Percentiles rank a stretch among this genome's conserved stretches.
Evolutionary conservation across 2,888 invertebrate species (phyloP).

Genomic region (Ptychoptera contaminata): DNA sequence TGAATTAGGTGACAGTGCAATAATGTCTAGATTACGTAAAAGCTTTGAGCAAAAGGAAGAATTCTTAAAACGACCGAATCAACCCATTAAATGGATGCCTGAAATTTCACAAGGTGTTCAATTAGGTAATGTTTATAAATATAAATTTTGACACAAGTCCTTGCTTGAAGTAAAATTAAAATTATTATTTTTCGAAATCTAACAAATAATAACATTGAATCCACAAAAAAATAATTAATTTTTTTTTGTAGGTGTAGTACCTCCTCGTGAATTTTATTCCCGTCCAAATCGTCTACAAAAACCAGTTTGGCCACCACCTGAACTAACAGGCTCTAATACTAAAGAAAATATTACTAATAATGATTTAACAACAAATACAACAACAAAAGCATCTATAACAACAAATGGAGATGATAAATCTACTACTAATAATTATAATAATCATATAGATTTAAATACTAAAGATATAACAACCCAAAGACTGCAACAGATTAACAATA

Average conservation of each 20-base stretch:
- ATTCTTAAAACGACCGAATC: slow-evolving; percentile 60
- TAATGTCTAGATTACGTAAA: slow-evolving; percentile 61
- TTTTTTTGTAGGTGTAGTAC: slow-evolving; percentile 23
- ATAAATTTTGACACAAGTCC: too few species aligned
- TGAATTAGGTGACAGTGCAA: slow-evolving; percentile 15
- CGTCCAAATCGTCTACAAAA: slow-evolving; percentile 60
- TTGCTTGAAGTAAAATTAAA: neutral
- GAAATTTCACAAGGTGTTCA: slow-evolving; percentile 6
- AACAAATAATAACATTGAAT: neutral
- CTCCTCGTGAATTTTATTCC: slow-evolving; percentile 60
- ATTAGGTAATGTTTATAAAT: too few species aligned
- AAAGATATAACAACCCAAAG: neutral
- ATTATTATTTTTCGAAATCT: neutral
- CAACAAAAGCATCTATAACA: too few species aligned
- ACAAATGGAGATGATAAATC: too few species aligned
- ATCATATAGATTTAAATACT: too few species aligned
- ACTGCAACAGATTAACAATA: neutral
- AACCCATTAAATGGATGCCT: slow-evolving; percentile 43
- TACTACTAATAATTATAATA: too few species aligned
- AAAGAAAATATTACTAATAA: slow-evolving; percentile 1
- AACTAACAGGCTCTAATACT: neutral
- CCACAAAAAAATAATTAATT: neutral
- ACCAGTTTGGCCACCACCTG: slow-evolving; percentile 49
- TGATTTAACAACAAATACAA: too few species aligned
- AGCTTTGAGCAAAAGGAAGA: slow-evolving; percentile 83